A percentile compares a stretch with the other conserved stretches of the same genome.
Conservation (phyloP, 2,797 vertebrate species). For the Enteromius paludinosus region DNA sequence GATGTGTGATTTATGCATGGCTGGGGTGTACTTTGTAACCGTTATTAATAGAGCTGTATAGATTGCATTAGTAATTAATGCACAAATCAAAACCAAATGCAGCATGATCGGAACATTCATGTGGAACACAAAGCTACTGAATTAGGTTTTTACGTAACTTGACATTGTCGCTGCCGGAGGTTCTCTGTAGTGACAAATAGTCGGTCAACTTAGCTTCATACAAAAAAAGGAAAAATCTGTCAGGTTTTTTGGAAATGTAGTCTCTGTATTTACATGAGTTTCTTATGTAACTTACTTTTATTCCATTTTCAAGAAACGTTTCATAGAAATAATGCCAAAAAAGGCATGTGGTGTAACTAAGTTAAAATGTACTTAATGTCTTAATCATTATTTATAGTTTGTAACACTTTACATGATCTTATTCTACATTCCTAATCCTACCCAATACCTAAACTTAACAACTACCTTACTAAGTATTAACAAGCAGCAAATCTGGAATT, state of each 20-base stretch:
- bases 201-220: not conserved
- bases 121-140: constrained; percentile 52
- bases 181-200: not conserved
- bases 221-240: not conserved
- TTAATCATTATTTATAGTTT: not conserved
- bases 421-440: too few relatives aligned
- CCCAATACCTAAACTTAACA: too few relatives aligned
- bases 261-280: not conserved
- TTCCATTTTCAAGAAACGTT: constrained; percentile 2
- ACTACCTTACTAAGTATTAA: too few relatives aligned
- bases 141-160: constrained; percentile 49
- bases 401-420: too few relatives aligned
- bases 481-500: too few relatives aligned
- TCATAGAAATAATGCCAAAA: not conserved
- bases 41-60: constrained; percentile 83
- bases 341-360: not conserved
- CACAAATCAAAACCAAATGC: constrained; percentile 77
- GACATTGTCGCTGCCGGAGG: not conserved
- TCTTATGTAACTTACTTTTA: not conserved
- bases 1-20: constrained; percentile 81
- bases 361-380: not conserved
- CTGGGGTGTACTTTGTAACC: constrained; percentile 79
- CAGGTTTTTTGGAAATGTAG: not conserved
- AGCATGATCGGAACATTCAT: constrained; percentile 69
- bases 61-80: constrained; percentile 83